Base-by-base conservation (phyloP, 2,888 invertebrate genomes). In the Nemotelus nigrinus region DNA sequence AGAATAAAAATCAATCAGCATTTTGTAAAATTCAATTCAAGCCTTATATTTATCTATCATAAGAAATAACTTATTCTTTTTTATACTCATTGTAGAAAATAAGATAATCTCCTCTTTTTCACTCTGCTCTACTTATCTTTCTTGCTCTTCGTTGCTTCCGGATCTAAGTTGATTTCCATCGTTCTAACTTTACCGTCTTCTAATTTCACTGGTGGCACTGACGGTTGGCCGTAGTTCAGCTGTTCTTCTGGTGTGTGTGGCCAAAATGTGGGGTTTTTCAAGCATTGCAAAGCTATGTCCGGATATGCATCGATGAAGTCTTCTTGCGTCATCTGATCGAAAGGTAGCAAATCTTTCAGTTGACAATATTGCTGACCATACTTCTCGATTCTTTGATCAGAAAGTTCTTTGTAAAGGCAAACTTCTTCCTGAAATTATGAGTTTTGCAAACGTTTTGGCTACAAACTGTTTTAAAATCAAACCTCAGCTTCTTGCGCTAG, bases 261-360 rank as follows among this genome's bases (percentile, higher is more conserved):
- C 94, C 94, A 96, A 89, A 93, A 92, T 5, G 94, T 93, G 6
- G 96, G 96, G 77, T 88, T 91, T 84, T 93, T 92, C 80, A 92
- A 84, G 0, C 92, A 89, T 86, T 94, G 92, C 2, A 93, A 82
- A 2, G 93, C 92, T 2, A 86, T 64, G 0, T 96, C 91, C 0
- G 96, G 96, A 87, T 91, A 92, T 45, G 92, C 89, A 79, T 92
- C 91, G 58, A 87, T 88, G 85, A 87, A 93, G 84, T 97, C 96
- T 86, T 97, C 96, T 90, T 93, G 88, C 0, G 96, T 96, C 96
- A 97, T 97, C 84, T 95, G 90, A 43, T 90, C 90, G 78, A 91
- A 93, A 1, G 95, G 93, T 81, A 95, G 86, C 78, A 95, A 86
- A 0, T 88, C 86, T 77, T 91, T 89, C 79, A 94, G 87, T 50